These are phyloP conservation scores for Sturnus vulgaris DNA, from an alignment of 2,113 vertebrate genomes.

Conservation along the genomic window DNA sequence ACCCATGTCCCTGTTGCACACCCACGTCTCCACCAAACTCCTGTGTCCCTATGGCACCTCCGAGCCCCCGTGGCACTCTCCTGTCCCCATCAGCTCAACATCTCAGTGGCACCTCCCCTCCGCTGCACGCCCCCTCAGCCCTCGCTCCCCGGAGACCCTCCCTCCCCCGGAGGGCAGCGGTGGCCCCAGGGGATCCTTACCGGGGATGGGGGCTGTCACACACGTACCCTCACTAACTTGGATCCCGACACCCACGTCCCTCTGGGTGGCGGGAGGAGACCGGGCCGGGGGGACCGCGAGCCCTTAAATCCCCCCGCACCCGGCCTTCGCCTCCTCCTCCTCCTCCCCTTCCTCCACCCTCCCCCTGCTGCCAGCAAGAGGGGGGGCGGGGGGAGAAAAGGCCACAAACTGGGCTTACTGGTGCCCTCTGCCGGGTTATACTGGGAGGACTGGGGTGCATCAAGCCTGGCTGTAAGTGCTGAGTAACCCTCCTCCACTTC, in stretches of 20 bases:
- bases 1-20: neutral
- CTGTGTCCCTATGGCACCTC: neutral
- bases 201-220: neutral
- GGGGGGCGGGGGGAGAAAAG: neutral
- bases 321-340: conserved; percentile 45
- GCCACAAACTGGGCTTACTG: conserved; percentile 20
- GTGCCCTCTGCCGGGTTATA: conserved; percentile 50
- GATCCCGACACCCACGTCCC: neutral
- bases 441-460: conserved; percentile 20
- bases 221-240: neutral
- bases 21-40: neutral
- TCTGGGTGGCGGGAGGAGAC: neutral
- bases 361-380: neutral
- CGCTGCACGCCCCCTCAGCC: neutral
- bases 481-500: neutral
- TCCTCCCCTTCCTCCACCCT: conserved; percentile 44
- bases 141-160: neutral
- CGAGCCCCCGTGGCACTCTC: neutral
- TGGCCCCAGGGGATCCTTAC: neutral
- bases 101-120: neutral
- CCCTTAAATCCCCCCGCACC: conserved; percentile 48
- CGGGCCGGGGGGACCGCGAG: neutral
- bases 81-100: neutral
- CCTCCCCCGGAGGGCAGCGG: neutral
- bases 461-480: neutral